Evolutionary conservation across 1,140 invertebrate species (phyloP).

Genomic region (Orussus abietinus): DNA sequence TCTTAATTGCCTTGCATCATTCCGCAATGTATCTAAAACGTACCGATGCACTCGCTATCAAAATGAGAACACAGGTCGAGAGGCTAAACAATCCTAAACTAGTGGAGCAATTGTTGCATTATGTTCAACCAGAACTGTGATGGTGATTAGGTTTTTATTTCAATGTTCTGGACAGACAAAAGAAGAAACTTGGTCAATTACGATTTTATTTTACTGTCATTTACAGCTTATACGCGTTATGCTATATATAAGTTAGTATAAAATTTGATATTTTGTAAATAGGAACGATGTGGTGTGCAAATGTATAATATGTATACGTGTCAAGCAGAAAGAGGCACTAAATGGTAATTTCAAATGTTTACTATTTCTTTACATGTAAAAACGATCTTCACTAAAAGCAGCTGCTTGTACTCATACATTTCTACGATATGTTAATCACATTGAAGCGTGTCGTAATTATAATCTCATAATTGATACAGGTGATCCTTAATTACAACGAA

Average conservation of each 20-base stretch:
- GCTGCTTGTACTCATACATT: too few species aligned
- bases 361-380: too few species aligned
- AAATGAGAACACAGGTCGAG: slow-evolving; percentile 31
- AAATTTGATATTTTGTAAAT: slow-evolving; percentile 4
- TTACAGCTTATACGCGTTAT: not conserved
- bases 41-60: slow-evolving; percentile 23
- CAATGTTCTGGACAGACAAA: too few species aligned
- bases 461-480: too few species aligned
- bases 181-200: slow-evolving; percentile 3
- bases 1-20: slow-evolving; percentile 65
- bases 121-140: slow-evolving; percentile 24
- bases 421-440: too few species aligned
- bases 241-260: not conserved
- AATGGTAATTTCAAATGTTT: slow-evolving; percentile 5
- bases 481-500: too few species aligned
- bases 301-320: not conserved
- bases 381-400: too few species aligned
- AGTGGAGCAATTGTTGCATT: slow-evolving; percentile 31
- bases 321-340: slow-evolving; percentile 6
- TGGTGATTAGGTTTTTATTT: too few species aligned
- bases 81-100: slow-evolving; percentile 27
- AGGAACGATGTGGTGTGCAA: not conserved
- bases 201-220: not conserved
- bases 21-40: slow-evolving; percentile 53
- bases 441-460: too few species aligned